phyloP scores from a whole-genome alignment of 2,113 vertebrate genomes.

The Saguinus imperator region DNA sequence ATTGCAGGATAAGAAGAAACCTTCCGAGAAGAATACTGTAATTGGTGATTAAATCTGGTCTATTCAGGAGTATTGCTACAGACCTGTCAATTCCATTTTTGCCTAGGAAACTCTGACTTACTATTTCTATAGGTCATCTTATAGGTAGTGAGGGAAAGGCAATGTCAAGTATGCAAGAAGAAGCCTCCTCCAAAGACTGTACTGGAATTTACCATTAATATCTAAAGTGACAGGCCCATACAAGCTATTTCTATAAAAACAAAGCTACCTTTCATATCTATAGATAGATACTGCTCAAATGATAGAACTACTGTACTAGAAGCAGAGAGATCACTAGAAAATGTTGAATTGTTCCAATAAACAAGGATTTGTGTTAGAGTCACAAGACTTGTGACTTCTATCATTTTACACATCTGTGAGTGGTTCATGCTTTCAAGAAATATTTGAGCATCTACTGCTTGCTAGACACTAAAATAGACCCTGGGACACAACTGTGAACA shows the following conservation, averaged over 20 bases:
- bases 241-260: neutral
- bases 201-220: neutral
- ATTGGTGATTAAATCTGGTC: neutral
- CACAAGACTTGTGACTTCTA: constrained; percentile 2
- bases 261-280: neutral
- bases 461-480: neutral
- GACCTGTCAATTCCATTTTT: neutral
- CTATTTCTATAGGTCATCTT: neutral
- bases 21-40: neutral
- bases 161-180: neutral
- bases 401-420: neutral
- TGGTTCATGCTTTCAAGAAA: neutral
- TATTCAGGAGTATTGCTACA: neutral
- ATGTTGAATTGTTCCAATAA: neutral
- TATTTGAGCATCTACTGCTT: neutral
- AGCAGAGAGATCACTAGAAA: neutral
- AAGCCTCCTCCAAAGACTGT: neutral
- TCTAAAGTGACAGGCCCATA: neutral
- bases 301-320: neutral
- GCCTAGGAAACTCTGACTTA: neutral
- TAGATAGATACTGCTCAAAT: neutral
- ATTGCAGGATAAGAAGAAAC: neutral
- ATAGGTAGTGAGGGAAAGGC: neutral
- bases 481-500: neutral
- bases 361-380: neutral